Evolutionary conservation across 2,888 invertebrate genomes (phyloP), one percentile per base, ranked within the genome.

Genomic region (Syritta pipiens): DNA sequence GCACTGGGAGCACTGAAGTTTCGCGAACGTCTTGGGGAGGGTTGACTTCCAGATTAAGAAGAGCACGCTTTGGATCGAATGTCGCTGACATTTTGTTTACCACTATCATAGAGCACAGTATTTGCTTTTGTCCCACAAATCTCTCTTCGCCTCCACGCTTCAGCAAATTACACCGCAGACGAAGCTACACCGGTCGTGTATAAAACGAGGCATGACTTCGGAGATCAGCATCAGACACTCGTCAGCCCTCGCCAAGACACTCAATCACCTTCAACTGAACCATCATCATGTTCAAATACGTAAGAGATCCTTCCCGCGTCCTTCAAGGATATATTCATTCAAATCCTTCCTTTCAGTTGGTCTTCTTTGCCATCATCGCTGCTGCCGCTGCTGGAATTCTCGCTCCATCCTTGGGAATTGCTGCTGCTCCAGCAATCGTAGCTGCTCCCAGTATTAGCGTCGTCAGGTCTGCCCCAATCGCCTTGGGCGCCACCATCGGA

Each of bases 281-380:
- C 6, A 17, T 40, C 53, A 75, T 26, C 59, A 75, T 75, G 75
- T 40, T 69, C 46, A 37, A 37, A 69, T 60, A 24, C 12, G 75
- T 75, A 75, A 55, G 69, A 10, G 28, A 24, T 9, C n/a, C n/a
- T n/a, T n/a, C n/a, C n/a, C n/a, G n/a, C n/a, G n/a, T n/a, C n/a
- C n/a, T n/a, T n/a, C n/a, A n/a, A n/a, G n/a, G n/a, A n/a, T n/a
- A n/a, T n/a, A n/a, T 32, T n/a, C 1, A 55, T 14, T 44, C 0
- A 3, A n/a, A 9, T 7, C 19, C 24, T 3, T 24, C 5, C 14
- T 32, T 62, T 19, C 28, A 63, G 51, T 10, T 63, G 17, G 40
- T 40, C 12, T 42, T 63, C 28, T 14, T 42, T 24, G 48, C 49
- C 59, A 4, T 51, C 12, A 10, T 59, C 19, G 46, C 26, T 7